Evolutionary conservation across 2,888 invertebrate genomes (phyloP).

Genomic region (Oxyteleia sp.): DNA sequence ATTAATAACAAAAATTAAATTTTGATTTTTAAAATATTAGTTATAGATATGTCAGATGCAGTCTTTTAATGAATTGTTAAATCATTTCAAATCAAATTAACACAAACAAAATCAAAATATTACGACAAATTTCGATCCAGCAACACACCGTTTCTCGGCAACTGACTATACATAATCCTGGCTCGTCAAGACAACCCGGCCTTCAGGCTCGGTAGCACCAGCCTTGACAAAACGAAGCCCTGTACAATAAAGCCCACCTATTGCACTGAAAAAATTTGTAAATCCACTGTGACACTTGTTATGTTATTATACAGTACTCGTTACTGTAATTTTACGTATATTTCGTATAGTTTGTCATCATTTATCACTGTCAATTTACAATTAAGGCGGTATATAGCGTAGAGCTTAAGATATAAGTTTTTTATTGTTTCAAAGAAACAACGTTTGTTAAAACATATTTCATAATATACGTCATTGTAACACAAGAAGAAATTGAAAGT

Average conservation of each 20-base stretch:
- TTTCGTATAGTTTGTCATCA: background rate
- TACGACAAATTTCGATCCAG: conserved; percentile 55
- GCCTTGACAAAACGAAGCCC: conserved; percentile 64
- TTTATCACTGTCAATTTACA: background rate
- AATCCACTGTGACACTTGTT: background rate
- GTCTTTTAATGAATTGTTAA: conserved; percentile 10
- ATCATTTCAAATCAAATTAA: background rate
- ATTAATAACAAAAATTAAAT: background rate
- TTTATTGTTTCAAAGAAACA: no score
- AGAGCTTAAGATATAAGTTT: no score
- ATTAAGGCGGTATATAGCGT: no score
- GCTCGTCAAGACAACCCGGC: conserved; percentile 70
- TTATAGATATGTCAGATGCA: conserved; percentile 30
- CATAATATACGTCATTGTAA: no score
- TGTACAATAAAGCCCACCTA: conserved; percentile 42
- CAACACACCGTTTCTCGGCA: conserved; percentile 19
- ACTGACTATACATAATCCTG: conserved; percentile 65
- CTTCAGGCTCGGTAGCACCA: conserved; percentile 73
- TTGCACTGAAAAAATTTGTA: background rate
- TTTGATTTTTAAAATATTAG: background rate
- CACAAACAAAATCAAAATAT: conserved; percentile 1
- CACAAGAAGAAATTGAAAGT: no score
- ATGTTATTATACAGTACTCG: background rate
- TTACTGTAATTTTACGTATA: conserved; percentile 4
- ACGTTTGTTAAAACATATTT: no score